Evolutionary conservation across 2,797 vertebrate genomes (phyloP), one percentile per base, ranked within the genome.

Genomic region (Pangasius djambal): DNA sequence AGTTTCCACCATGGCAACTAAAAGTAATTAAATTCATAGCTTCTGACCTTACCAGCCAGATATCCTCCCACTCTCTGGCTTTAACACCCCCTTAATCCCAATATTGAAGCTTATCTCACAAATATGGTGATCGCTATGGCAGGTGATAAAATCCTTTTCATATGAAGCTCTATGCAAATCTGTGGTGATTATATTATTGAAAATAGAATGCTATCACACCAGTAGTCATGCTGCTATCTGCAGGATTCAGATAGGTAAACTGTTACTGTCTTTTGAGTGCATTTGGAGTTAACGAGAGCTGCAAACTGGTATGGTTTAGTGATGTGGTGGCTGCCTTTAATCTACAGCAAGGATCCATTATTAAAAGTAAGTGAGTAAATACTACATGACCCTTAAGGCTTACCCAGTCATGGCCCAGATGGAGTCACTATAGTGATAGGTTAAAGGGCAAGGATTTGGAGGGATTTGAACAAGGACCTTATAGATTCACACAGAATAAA

Each of bases 11-110:
- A 95, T 94, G 90, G 93, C 94, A 95, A 94, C 93, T 91, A 91
- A 89, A 94, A 94, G 94, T 94, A 96, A 96, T 96, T 95, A 95
- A 94, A 93, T 94, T 94, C 90, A 89, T 93, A 92, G 94, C 93
- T 91, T 92, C 91, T 92, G 92, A 94, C 92, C 92, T 93, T 92
- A 85, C 89, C 89, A 65, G 78, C 86, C 84, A 85, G 89, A 93
- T 93, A 89, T 90, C 89, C 92, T 78, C 93, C 94, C 93, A 94
- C 89, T 57, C 94, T 92, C 91, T 92, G 92, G 92, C 92, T 92
- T 91, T 89, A 90, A 37, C 18, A 78, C 89, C 92, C 89, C 86
- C 91, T 48, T 85, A 79, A 93, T 87, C 90, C 44, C 91, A 92
- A 70, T 90, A 93, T 81, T 90, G 83, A 90, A 90, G 90, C 89